Percentiles rank a stretch among this genome's conserved stretches.
Evolutionary conservation across 2,113 vertebrate genomes (phyloP).

Genomic region (Rhizomys pruinosus): DNA sequence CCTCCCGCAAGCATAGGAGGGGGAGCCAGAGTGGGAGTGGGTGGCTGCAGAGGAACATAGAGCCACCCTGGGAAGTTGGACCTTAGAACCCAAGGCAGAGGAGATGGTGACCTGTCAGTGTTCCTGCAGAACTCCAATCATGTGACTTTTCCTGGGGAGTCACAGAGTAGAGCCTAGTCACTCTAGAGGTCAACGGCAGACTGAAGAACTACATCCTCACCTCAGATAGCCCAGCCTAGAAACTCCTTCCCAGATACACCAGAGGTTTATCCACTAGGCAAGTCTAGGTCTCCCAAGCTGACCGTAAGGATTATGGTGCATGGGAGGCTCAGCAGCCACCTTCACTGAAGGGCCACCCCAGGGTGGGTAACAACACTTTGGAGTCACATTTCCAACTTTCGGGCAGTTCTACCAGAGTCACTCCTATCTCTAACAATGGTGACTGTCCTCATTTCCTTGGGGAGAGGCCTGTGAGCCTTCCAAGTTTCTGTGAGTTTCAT

Average conservation of each 20-base stretch:
- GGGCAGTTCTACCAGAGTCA: background rate
- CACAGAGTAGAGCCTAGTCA: background rate
- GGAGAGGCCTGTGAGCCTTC: background rate
- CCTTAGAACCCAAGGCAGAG: background rate
- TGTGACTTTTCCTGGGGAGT: background rate
- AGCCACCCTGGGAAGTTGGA: background rate
- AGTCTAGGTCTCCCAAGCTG: background rate
- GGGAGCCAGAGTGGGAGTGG: background rate
- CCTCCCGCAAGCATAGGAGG: constrained; percentile 55
- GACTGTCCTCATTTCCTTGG: background rate
- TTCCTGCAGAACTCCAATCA: background rate
- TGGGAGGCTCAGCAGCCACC: too few relatives aligned
- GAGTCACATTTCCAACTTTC: background rate
- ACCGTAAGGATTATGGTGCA: background rate
- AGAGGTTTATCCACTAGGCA: background rate
- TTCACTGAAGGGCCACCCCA: background rate
- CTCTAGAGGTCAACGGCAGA: too few relatives aligned
- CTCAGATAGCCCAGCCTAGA: background rate
- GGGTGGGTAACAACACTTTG: background rate
- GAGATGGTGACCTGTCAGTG: fast-evolving
- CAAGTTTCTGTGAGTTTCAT: background rate
- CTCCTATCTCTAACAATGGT: too few relatives aligned
- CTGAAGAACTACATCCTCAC: background rate
- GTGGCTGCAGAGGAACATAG: constrained; percentile 15
- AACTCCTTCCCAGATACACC: background rate